A percentile compares a stretch with the other conserved stretches of the same genome.
Conservation (phyloP, 2,797 vertebrate genomes). For the Microcaecilia unicolor region DNA sequence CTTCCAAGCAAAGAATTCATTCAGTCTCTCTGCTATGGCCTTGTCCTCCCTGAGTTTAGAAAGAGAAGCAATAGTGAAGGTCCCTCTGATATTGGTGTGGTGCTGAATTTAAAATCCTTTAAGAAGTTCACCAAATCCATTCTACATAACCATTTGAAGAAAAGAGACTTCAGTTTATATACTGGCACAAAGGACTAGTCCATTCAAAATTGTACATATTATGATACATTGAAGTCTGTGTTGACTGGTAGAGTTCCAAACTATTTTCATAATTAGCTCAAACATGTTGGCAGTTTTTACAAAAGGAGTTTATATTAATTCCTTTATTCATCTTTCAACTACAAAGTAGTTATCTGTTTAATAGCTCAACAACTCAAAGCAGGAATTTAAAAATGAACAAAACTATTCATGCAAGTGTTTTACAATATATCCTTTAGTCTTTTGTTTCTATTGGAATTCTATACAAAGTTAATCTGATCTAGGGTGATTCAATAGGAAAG, state of each 20-base stretch:
- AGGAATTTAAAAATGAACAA: slow-evolving; percentile 25
- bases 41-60: too few species aligned
- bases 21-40: too few species aligned
- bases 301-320: slow-evolving; percentile 43
- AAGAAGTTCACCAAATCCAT: too few species aligned
- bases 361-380: slow-evolving; percentile 19
- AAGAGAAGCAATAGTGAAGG: too few species aligned
- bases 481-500: slow-evolving; percentile 55
- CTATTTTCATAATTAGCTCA: slow-evolving; percentile 30
- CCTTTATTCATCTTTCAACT: slow-evolving; percentile 40
- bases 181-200: too few species aligned
- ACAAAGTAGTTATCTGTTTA: slow-evolving; percentile 34
- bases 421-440: slow-evolving; percentile 52
- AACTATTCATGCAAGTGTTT: slow-evolving; percentile 36
- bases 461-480: slow-evolving; percentile 67
- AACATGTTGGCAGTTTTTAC: slow-evolving; percentile 43
- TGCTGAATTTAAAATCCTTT: too few species aligned
- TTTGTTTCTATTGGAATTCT: slow-evolving; percentile 55
- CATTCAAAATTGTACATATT: not conserved
- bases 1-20: too few species aligned
- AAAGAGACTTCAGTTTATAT: too few species aligned
- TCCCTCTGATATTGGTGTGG: too few species aligned
- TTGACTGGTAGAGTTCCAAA: not conserved
- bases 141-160: too few species aligned
- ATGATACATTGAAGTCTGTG: not conserved